Conservation (phyloP, 1,140 invertebrate species). For the Drosophila pseudoobscura region DNA sequence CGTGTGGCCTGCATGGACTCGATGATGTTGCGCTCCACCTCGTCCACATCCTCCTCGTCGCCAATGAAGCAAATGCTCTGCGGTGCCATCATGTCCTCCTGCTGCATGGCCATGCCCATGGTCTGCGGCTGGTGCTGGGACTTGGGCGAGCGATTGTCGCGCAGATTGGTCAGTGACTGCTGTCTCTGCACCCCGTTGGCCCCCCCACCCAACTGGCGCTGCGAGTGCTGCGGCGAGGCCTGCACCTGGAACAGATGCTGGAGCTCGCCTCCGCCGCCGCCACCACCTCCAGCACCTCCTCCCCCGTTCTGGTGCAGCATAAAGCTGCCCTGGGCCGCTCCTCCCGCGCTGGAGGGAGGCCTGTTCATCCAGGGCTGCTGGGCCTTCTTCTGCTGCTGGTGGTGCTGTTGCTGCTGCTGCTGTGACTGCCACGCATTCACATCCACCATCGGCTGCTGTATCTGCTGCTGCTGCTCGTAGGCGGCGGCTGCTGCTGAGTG, state of each 20-base stretch:
- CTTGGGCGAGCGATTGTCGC: slow-evolving; percentile 77
- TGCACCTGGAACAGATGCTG: slow-evolving; percentile 83
- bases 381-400: slow-evolving; percentile 41
- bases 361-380: slow-evolving; percentile 62
- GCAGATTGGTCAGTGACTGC: slow-evolving; percentile 75
- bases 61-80: slow-evolving; percentile 96
- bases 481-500: slow-evolving; percentile 86
- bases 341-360: slow-evolving; percentile 58
- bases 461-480: slow-evolving; percentile 79
- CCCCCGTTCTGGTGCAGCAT: slow-evolving; percentile 79
- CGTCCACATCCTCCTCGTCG: slow-evolving; percentile 84
- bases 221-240: slow-evolving; percentile 70
- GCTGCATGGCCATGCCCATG: slow-evolving; percentile 84
- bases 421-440: slow-evolving; percentile 79
- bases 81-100: slow-evolving; percentile 86
- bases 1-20: slow-evolving; percentile 79
- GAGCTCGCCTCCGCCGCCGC: slow-evolving; percentile 66
- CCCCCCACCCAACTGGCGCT: slow-evolving; percentile 33
- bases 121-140: slow-evolving; percentile 31
- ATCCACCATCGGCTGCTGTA: slow-evolving; percentile 70
- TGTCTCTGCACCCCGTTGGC: slow-evolving; percentile 78
- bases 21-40: slow-evolving; percentile 80
- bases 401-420: slow-evolving; percentile 58
- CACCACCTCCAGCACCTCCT: slow-evolving; percentile 55
- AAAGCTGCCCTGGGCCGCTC: slow-evolving; percentile 63